Evolutionary conservation across 2,888 invertebrate species (phyloP).

Genomic region (Drosophila nr. medialis): DNA sequence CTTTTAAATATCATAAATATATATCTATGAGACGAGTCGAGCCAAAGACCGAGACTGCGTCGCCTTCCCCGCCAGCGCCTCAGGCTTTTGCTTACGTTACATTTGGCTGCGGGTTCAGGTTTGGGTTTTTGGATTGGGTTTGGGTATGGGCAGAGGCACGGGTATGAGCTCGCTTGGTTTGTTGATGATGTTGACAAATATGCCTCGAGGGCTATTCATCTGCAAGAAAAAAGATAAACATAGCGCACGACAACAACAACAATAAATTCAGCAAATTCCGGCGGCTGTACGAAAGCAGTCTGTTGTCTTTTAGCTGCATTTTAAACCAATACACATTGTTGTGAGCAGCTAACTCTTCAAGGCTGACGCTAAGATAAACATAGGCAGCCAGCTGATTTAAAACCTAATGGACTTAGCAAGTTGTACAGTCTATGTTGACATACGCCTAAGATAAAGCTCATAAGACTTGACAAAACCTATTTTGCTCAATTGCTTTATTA

Average conservation of each 20-base stretch:
- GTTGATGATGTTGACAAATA: constrained; percentile 83
- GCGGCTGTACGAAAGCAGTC: constrained; percentile 16
- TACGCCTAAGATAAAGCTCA: neutral
- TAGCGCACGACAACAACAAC: constrained; percentile 16
- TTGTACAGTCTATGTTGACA: neutral
- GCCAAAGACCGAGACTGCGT: constrained; percentile 37
- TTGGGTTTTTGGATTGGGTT: constrained; percentile 33
- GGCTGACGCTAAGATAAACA: constrained; percentile 1
- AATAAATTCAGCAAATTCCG: constrained; percentile 23
- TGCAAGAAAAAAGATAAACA: constrained; percentile 65
- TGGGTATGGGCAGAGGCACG: constrained; percentile 3
- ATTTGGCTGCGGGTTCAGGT: constrained; percentile 54
- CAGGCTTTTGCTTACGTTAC: constrained; percentile 39
- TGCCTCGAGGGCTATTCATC: constrained; percentile 74
- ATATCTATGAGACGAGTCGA: constrained; percentile 66
- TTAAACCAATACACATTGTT: constrained; percentile 32
- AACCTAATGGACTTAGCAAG: neutral
- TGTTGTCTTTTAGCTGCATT: constrained; percentile 41
- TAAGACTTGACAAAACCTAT: neutral
- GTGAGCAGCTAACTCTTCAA: constrained; percentile 11
- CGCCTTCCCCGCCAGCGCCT: constrained; percentile 7
- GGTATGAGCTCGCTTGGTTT: constrained; percentile 40
- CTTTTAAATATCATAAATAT: constrained; percentile 82
- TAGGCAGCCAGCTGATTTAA: constrained; percentile 2
- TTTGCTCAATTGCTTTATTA: neutral